These are phyloP conservation scores for Gallinago undulata DNA, from an alignment of 2,113 vertebrate species.

Conservation along the genomic window DNA sequence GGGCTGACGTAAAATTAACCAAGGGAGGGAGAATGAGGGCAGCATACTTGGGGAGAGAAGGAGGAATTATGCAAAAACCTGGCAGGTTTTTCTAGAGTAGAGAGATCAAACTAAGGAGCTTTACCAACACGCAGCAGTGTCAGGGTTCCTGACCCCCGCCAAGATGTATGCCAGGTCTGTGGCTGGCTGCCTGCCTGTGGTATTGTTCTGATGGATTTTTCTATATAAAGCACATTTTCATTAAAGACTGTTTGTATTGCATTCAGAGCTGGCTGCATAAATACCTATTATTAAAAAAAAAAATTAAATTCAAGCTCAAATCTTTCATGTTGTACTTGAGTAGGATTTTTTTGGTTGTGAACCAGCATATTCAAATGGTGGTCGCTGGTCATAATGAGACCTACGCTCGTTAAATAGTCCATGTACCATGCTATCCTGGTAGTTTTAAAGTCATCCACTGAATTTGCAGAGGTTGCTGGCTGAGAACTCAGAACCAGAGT, in stretches of 20 bases:
- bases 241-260: constrained; percentile 11
- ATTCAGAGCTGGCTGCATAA: constrained; percentile 2
- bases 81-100: constrained; percentile 49
- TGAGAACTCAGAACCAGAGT: not conserved
- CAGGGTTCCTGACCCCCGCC: constrained; percentile 40
- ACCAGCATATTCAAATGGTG: not conserved
- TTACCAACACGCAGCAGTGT: constrained; percentile 52
- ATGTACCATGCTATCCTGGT: not conserved
- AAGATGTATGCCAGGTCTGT: not conserved
- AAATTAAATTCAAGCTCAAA: not conserved
- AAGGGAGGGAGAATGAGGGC: constrained; percentile 15
- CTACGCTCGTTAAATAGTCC: not conserved
- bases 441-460: not conserved
- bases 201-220: constrained; percentile 36
- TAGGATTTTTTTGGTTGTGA: not conserved
- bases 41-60: not conserved
- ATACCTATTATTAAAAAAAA: not conserved
- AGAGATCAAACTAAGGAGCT: constrained; percentile 64
- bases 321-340: not conserved
- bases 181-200: not conserved
- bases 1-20: constrained; percentile 36
- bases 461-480: not conserved
- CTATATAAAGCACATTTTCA: constrained; percentile 42
- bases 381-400: constrained; percentile 1
- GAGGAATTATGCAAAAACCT: constrained; percentile 53